phyloP scores from a whole-genome alignment of 2,113 vertebrate genomes.

The Oxyruncus cristatus region DNA sequence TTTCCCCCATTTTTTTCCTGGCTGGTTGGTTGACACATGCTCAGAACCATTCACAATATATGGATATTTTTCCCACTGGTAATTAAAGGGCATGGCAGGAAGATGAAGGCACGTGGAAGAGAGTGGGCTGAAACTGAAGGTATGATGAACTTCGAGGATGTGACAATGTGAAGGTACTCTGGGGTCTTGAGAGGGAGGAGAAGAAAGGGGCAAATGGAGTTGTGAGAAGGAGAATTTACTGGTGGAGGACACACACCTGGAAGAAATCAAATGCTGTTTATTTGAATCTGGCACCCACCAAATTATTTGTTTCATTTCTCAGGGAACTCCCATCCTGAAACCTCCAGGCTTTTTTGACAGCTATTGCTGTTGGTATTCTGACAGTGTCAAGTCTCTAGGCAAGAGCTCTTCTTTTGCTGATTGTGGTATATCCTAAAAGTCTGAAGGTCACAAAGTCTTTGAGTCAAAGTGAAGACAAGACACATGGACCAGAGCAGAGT shows the following conservation, averaged over 20 bases:
- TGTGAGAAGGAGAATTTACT: not conserved
- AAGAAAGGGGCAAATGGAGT: not conserved
- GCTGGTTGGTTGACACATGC: not conserved
- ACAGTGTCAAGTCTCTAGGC: not conserved
- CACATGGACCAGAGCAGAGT: not conserved
- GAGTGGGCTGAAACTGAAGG: not conserved
- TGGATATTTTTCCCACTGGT: not conserved
- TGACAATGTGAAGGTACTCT: not conserved
- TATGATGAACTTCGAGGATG: not conserved
- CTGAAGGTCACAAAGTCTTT: not conserved
- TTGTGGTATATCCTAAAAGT: not conserved
- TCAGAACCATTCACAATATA: not conserved
- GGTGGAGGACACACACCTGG: not conserved
- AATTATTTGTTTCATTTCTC: not conserved
- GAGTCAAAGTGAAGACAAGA: not conserved
- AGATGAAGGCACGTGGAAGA: not conserved
- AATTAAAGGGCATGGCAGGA: not conserved
- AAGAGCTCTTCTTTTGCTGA: not conserved
- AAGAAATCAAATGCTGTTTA: not conserved
- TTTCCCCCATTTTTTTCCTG: not conserved
- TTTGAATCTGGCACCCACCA: not conserved
- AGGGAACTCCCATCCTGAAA: not conserved
- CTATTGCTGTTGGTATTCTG: not conserved
- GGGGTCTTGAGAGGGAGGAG: not conserved
- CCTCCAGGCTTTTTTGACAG: conserved; percentile 2